phyloP scores from a whole-genome alignment of 2,797 vertebrate genomes.

The Acipenser transmontanus region DNA sequence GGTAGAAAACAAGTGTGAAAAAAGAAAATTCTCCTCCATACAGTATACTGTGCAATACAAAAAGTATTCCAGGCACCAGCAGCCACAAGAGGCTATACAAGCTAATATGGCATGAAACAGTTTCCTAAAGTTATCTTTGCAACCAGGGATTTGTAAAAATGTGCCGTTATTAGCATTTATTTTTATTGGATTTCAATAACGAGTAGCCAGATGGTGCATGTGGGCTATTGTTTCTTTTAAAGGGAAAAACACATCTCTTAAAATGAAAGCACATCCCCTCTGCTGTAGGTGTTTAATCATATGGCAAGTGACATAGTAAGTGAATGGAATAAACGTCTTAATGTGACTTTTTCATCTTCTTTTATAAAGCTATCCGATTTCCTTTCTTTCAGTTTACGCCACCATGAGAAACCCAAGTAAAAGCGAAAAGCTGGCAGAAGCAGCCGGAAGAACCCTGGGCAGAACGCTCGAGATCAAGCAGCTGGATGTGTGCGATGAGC shows the following conservation, averaged over 20 bases:
- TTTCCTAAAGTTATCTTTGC: no score
- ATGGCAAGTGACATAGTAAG: no score
- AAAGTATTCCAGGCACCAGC: no score
- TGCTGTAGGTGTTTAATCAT: no score
- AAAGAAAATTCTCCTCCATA: background rate
- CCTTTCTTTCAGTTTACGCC: conserved; percentile 45
- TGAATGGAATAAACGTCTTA: background rate
- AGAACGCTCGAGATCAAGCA: conserved; percentile 38
- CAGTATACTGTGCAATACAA: no score
- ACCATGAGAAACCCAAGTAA: conserved; percentile 63
- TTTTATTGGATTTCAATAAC: no score
- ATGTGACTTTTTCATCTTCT: background rate
- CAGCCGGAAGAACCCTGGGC: conserved; percentile 50
- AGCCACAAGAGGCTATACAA: background rate
- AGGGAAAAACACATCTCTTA: background rate
- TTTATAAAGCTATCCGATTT: background rate
- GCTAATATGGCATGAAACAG: no score
- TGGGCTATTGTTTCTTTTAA: background rate
- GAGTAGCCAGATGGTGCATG: background rate
- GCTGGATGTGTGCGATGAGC: conserved; percentile 61
- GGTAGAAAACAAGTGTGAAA: background rate
- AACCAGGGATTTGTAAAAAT: no score
- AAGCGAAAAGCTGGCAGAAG: conserved; percentile 55
- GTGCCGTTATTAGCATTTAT: no score
- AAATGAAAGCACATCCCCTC: no score